These are phyloP conservation scores for Antheraea assamensis DNA, from an alignment of 2,888 invertebrate species.

Conservation along the genomic window DNA sequence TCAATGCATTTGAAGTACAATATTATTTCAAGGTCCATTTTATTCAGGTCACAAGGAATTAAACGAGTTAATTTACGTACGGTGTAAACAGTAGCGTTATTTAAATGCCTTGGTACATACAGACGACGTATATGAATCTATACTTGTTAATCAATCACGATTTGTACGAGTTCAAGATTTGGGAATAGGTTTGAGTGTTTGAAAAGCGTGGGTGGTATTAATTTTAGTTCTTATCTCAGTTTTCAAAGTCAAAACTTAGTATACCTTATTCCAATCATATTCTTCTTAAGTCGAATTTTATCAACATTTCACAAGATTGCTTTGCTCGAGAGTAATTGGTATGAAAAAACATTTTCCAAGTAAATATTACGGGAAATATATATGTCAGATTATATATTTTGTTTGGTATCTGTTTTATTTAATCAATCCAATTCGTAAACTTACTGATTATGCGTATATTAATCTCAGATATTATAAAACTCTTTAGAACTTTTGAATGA, in stretches of 20 bases:
- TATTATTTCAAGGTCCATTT: conserved; percentile 20
- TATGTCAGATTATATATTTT: too few relatives aligned
- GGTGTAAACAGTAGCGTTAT: background rate
- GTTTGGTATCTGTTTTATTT: too few relatives aligned
- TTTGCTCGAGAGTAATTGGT: background rate
- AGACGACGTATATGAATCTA: too few relatives aligned
- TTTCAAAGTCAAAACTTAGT: background rate
- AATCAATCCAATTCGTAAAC: too few relatives aligned
- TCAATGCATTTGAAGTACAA: conserved; percentile 15
- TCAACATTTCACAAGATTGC: background rate
- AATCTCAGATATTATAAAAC: too few relatives aligned
- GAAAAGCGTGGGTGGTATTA: background rate
- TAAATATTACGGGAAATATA: background rate
- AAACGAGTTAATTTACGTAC: conserved; percentile 23
- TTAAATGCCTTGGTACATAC: too few relatives aligned
- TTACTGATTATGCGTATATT: too few relatives aligned
- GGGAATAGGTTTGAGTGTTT: background rate
- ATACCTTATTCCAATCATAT: background rate
- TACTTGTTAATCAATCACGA: background rate
- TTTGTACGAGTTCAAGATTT: background rate
- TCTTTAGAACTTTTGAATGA: too few relatives aligned
- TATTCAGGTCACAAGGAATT: conserved; percentile 22
- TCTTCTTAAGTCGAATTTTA: background rate
- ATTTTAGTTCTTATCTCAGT: background rate
- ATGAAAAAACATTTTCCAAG: background rate